Percentiles rank a stretch among this genome's conserved stretches.
phyloP scores from a whole-genome alignment of 2,888 invertebrate species.

The Drosophila fulvimacula region DNA sequence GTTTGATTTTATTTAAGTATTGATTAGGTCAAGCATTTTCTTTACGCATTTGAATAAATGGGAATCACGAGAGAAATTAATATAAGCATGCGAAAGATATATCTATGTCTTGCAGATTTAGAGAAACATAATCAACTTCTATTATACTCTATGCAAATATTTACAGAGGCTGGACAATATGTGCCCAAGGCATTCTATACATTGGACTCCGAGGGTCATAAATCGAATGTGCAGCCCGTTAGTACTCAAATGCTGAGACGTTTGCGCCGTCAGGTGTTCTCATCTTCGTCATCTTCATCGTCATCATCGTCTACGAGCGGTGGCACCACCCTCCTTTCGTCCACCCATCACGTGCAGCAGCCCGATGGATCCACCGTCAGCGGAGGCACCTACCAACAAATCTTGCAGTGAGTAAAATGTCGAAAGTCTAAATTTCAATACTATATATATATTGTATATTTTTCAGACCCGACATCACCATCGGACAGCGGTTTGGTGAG shows the following conservation, averaged over 20 bases:
- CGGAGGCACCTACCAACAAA: conserved; percentile 30
- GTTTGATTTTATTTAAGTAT: too few species aligned
- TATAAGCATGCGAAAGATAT: background rate
- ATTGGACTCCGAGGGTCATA: conserved; percentile 80
- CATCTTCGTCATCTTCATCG: conserved; percentile 67
- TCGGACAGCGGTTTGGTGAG: conserved; percentile 55
- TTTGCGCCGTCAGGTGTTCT: conserved; percentile 70
- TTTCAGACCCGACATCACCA: conserved; percentile 9
- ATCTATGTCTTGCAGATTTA: background rate
- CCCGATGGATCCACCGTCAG: conserved; percentile 44
- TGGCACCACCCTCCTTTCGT: conserved; percentile 46
- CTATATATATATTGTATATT: background rate
- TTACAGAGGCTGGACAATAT: conserved; percentile 76
- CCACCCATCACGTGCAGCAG: conserved; percentile 35
- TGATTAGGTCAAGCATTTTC: background rate
- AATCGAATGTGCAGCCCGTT: conserved; percentile 76
- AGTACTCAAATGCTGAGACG: conserved; percentile 78
- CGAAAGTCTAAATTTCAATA: background rate
- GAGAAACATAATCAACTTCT: background rate
- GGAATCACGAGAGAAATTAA: background rate
- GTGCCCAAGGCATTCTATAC: conserved; percentile 81
- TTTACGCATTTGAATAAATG: background rate
- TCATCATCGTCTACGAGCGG: conserved; percentile 48
- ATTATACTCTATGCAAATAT: background rate
- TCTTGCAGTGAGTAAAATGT: conserved; percentile 1